A percentile compares a stretch with the other conserved stretches of the same genome.
Evolutionary conservation across 2,797 vertebrate species (phyloP).

Genomic region (Rhynchotus rufescens): DNA sequence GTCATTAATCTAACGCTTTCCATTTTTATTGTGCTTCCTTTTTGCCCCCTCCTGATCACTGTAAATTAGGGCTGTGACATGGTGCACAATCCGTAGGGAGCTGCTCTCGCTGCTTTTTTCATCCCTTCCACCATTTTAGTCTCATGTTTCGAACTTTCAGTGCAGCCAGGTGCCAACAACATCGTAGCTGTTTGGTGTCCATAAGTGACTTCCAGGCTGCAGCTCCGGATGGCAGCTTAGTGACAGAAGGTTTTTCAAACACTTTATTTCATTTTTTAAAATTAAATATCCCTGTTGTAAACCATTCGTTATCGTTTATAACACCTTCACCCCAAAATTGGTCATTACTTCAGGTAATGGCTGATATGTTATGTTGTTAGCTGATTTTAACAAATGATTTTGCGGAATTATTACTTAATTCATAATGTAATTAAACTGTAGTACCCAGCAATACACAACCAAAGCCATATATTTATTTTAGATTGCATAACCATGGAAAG

Average conservation of each 20-base stretch:
- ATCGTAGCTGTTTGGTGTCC: neutral
- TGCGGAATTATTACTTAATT: conserved; percentile 57
- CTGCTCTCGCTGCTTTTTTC: conserved; percentile 5
- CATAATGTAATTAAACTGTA: conserved; percentile 41
- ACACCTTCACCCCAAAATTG: conserved; percentile 19
- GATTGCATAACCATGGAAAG: neutral
- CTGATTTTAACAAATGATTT: conserved; percentile 49
- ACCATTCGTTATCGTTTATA: neutral
- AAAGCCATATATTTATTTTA: conserved; percentile 43
- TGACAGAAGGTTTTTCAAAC: conserved; percentile 57
- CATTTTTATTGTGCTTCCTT: conserved; percentile 73
- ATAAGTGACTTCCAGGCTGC: conserved; percentile 18
- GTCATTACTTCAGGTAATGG: conserved; percentile 5
- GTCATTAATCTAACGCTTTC: conserved; percentile 65
- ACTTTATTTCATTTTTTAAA: conserved; percentile 2
- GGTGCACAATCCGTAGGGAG: neutral
- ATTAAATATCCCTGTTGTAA: conserved; percentile 25
- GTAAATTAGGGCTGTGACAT: conserved; percentile 55
- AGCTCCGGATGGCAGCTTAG: conserved; percentile 33
- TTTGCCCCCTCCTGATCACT: conserved; percentile 43
- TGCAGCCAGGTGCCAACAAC: conserved; percentile 6
- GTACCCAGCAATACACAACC: neutral
- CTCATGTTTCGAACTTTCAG: conserved; percentile 18
- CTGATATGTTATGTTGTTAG: conserved; percentile 19
- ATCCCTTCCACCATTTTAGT: conserved; percentile 16